Evolutionary conservation across 2,888 invertebrate genomes (phyloP).

Genomic region (Petrolisthes manimaculis): DNA sequence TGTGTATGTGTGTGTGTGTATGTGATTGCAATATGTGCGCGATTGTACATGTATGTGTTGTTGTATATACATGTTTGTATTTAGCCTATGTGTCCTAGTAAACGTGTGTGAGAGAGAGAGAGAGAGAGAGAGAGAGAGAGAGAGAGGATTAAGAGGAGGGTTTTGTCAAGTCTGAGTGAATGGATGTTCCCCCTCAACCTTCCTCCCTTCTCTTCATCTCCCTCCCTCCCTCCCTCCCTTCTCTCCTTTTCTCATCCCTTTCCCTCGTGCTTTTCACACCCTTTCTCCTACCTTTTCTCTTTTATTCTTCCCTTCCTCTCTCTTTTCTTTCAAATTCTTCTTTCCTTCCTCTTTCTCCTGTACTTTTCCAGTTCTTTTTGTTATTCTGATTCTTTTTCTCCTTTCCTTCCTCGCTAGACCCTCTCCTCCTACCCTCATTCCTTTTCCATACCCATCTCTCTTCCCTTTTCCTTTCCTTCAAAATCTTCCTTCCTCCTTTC

Average conservation of each 20-base stretch:
- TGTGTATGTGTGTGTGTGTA: conserved; percentile 7
- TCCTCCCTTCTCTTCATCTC: background rate
- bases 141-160: no score
- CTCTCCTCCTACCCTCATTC: background rate
- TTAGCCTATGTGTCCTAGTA: no score
- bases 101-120: no score
- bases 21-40: no score
- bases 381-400: conserved; percentile 6
- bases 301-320: background rate
- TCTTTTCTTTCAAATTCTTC: conserved; percentile 11
- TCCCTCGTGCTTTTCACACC: background rate
- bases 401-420: background rate
- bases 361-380: background rate
- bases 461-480: background rate
- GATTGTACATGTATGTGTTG: no score
- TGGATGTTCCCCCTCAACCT: background rate
- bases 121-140: no score
- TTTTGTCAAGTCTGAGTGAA: no score
- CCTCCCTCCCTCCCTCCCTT: background rate
- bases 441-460: no score
- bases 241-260: background rate
- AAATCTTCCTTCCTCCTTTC: background rate
- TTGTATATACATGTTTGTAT: no score
- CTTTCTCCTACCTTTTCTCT: conserved; percentile 17
- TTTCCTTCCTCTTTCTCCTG: background rate